Conservation (phyloP, 1,140 invertebrate species). For the Drosophila nebulosa region DNA sequence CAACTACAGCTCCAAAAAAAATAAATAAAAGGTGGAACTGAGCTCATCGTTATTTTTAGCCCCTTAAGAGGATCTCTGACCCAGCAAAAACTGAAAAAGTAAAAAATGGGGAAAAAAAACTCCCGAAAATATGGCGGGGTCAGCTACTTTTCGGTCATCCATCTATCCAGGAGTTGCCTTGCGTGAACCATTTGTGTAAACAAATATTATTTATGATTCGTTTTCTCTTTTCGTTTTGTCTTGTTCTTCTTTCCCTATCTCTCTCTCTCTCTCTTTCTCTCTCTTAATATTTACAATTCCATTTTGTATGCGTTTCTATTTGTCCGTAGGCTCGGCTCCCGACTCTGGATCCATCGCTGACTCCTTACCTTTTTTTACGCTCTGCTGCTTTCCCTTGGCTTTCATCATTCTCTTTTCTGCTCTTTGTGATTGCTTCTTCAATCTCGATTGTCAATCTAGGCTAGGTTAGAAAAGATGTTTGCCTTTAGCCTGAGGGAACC, state of each 20-base stretch:
- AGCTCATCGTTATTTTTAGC: constrained; percentile 75
- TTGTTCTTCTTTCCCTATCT: neutral
- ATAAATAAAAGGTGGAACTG: constrained; percentile 36
- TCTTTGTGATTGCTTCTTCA: constrained; percentile 54
- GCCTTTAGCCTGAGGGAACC: constrained; percentile 53
- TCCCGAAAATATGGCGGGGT: constrained; percentile 21
- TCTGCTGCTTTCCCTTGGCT: constrained; percentile 50
- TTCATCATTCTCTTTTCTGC: constrained; percentile 18
- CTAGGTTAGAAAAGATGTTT: constrained; percentile 56
- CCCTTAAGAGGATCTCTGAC: constrained; percentile 61
- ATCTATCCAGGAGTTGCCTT: constrained; percentile 27
- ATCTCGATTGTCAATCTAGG: constrained; percentile 77
- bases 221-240: constrained; percentile 5
- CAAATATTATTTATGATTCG: constrained; percentile 71
- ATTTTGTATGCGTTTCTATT: constrained; percentile 29
- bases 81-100: no score
- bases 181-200: constrained; percentile 75
- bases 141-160: constrained; percentile 44
- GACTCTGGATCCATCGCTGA: constrained; percentile 12
- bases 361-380: constrained; percentile 64
- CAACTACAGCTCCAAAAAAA: constrained; percentile 4
- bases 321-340: constrained; percentile 18
- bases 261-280: neutral
- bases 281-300: constrained; percentile 47
- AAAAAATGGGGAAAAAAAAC: constrained; percentile 19